Base-by-base conservation (phyloP, 2,888 invertebrate genomes). In the Dolomedes plantarius region DNA sequence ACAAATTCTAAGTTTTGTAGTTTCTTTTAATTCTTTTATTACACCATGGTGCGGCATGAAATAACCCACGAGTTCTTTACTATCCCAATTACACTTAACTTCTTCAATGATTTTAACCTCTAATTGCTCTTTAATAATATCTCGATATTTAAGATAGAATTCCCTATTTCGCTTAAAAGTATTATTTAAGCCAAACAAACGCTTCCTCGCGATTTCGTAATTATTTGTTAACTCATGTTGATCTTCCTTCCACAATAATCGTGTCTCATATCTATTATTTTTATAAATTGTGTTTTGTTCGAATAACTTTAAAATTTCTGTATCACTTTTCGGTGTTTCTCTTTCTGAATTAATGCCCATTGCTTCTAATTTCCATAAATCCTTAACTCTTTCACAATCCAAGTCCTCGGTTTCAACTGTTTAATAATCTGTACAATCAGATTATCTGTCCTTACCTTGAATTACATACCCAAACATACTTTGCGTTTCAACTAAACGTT, bases 91-190 rank as follows among this genome's bases (percentile, higher is more conserved):
- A 9, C 5, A n/a, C 6, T 27, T 28, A 28, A 65, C 65, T 13
- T 7, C 1, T 23, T 39, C 27, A 6, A 64, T n/a, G 23, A 56
- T 50, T 1, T 71, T 71, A 1, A 71, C 3, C 27, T 71, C 1
- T 16, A 71, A 41, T 9, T 71, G 41, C 71, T 71, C 71, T 39
- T 28, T 19, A 71, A 71, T 71, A 23, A 71, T 41, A 13, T 71
- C 71, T 7, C 71, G 27, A n/a, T 71, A 56, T 41, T 71, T 39
- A 19, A 27, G 23, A 62, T n/a, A 62, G 36, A 64, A 74, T 11
- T 36, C 0, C 3, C 19, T 6, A 36, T 29, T 29, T 28, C 9
- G 27, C 7, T 29, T 0, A 13, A 41, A 65, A 9, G 2, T 41
- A 6, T 28, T 39, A 11, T 27, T 41, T n/a, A 65, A 65, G 39